Percentiles rank a stretch among this genome's conserved stretches.
Conservation (phyloP, 2,888 invertebrate genomes). For the Tanytarsus gracilentus region DNA sequence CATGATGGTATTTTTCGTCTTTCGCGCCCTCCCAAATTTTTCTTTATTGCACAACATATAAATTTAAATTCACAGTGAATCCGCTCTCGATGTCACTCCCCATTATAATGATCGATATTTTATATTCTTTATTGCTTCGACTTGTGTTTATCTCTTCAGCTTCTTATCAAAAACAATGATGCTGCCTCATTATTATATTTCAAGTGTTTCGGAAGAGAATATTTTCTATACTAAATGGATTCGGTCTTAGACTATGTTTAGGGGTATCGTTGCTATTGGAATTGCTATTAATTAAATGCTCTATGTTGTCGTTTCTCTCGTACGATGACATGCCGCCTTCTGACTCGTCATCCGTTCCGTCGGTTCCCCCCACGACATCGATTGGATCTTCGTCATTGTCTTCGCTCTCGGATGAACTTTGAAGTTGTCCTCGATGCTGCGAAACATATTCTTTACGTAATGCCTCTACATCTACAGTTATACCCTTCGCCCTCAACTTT, state of each 20-base stretch:
- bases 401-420: constrained; percentile 47
- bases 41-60: constrained; percentile 2
- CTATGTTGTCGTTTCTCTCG: constrained; percentile 3
- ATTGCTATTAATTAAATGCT: constrained; percentile 39
- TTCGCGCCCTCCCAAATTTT: background rate
- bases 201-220: constrained; percentile 54
- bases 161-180: too few species aligned
- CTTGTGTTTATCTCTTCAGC: too few species aligned
- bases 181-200: too few species aligned
- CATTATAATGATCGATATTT: too few species aligned
- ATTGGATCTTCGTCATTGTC: constrained; percentile 63
- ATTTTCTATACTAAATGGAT: constrained; percentile 87
- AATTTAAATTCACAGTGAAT: background rate
- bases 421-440: constrained; percentile 53
- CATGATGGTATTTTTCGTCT: background rate
- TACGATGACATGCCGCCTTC: constrained; percentile 47
- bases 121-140: too few species aligned
- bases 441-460: constrained; percentile 77
- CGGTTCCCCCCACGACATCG: constrained; percentile 74
- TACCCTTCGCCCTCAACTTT: constrained; percentile 84
- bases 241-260: constrained; percentile 53
- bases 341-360: constrained; percentile 63
- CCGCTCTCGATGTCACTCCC: background rate
- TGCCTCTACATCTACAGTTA: constrained; percentile 78
- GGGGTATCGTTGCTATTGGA: constrained; percentile 50